Conservation (phyloP, 1,140 invertebrate species). For the Aplysia californica region DNA sequence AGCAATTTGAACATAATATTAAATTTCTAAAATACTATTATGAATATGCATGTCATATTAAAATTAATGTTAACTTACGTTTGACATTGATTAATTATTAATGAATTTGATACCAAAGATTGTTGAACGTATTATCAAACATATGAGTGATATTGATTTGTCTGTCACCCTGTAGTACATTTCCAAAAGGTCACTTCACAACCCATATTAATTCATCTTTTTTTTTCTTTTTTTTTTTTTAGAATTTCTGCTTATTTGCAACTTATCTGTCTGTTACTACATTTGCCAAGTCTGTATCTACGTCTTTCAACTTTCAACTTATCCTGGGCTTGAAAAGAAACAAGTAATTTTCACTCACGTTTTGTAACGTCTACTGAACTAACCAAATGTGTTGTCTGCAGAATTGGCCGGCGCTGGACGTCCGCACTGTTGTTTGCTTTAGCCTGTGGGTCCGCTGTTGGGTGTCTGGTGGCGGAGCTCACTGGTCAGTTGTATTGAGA, state of each 20-base stretch:
- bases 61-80: too few relatives aligned
- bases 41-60: too few relatives aligned
- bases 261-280: neutral
- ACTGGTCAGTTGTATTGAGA: neutral
- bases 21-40: too few relatives aligned
- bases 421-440: neutral
- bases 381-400: neutral
- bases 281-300: neutral
- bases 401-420: neutral
- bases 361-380: neutral
- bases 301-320: neutral
- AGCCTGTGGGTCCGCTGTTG: neutral
- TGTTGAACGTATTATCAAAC: too few relatives aligned
- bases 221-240: too few relatives aligned
- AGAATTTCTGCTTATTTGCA: neutral
- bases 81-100: too few relatives aligned
- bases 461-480: neutral
- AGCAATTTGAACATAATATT: too few relatives aligned
- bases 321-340: conserved; percentile 1
- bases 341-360: neutral
- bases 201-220: too few relatives aligned
- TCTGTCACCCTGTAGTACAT: too few relatives aligned
- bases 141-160: too few relatives aligned
- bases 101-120: too few relatives aligned
- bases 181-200: too few relatives aligned